phyloP scores from a whole-genome alignment of 1,140 invertebrate genomes.

The Archivesica marissinica region DNA sequence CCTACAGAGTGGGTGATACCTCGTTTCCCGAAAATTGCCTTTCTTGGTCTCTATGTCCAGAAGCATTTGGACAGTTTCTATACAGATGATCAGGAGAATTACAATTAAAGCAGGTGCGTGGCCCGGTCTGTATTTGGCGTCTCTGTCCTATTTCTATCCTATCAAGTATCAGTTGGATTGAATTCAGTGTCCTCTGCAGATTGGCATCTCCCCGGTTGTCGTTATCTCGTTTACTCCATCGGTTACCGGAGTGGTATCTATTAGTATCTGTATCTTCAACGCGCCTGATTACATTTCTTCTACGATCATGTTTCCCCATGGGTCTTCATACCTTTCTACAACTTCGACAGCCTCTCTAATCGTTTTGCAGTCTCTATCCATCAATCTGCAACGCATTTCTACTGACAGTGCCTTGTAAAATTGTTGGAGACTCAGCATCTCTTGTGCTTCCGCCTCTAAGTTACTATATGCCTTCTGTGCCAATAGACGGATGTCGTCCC shows the following conservation, averaged over 20 bases:
- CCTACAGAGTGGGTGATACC: neutral
- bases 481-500: constrained; percentile 15
- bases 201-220: too few relatives aligned
- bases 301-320: constrained; percentile 42
- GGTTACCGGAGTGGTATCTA: too few relatives aligned
- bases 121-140: neutral
- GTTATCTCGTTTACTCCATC: too few relatives aligned
- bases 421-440: constrained; percentile 23
- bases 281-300: too few relatives aligned
- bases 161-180: too few relatives aligned
- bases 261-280: too few relatives aligned
- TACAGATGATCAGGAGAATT: neutral
- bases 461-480: constrained; percentile 16
- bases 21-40: neutral
- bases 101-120: neutral
- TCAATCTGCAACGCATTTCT: constrained; percentile 33
- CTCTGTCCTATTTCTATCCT: neutral
- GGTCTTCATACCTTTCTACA: constrained; percentile 36
- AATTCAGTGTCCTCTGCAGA: too few relatives aligned
- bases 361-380: constrained; percentile 29
- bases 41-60: neutral
- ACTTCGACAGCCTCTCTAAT: constrained; percentile 40
- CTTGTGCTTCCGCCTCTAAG: constrained; percentile 12
- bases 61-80: neutral
- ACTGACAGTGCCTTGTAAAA: constrained; percentile 11